These are phyloP conservation scores for Homarus gammarus DNA, from an alignment of 2,888 invertebrate species.

Conservation along the genomic window DNA sequence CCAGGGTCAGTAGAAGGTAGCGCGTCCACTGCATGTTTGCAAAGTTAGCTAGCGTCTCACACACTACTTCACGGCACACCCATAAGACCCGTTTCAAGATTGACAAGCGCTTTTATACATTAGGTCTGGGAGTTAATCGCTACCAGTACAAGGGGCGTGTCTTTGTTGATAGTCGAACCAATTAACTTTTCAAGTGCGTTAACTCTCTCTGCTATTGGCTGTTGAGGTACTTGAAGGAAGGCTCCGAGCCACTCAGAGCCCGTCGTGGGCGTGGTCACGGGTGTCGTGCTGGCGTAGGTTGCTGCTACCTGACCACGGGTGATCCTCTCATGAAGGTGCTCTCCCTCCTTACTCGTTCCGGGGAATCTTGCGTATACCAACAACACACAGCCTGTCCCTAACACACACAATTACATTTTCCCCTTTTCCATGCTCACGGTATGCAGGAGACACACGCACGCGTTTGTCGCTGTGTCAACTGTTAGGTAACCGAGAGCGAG, in stretches of 20 bases:
- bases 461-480: background rate
- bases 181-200: constrained; percentile 62
- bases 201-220: constrained; percentile 56
- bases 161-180: constrained; percentile 52
- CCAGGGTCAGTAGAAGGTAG: constrained; percentile 34
- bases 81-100: constrained; percentile 63
- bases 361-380: background rate
- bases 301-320: constrained; percentile 13
- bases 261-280: constrained; percentile 37
- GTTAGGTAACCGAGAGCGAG: background rate
- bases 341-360: background rate
- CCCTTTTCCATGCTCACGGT: background rate
- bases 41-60: constrained; percentile 14
- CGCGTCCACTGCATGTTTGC: constrained; percentile 50
- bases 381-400: background rate
- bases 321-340: no score
- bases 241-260: constrained; percentile 28
- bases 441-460: background rate
- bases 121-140: constrained; percentile 55
- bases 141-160: constrained; percentile 41
- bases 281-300: constrained; percentile 17
- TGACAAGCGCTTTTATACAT: constrained; percentile 68
- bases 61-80: constrained; percentile 40
- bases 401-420: background rate
- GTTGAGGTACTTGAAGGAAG: constrained; percentile 20